Percentiles rank a stretch among this genome's conserved stretches.
Evolutionary conservation across 2,888 invertebrate species (phyloP).

Genomic region (Bibio marci): DNA sequence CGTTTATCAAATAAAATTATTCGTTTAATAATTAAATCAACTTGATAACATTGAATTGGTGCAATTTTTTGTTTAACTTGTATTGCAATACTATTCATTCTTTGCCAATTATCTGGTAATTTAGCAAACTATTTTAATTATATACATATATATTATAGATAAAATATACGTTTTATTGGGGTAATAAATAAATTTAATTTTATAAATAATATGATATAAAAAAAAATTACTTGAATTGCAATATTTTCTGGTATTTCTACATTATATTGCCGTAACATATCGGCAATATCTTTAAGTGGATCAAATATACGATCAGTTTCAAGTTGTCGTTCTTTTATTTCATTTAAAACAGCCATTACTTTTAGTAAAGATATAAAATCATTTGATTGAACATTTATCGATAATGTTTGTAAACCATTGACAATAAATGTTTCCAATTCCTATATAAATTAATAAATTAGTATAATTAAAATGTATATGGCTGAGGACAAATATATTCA

Average conservation of each 20-base stretch:
- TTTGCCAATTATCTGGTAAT: conserved; percentile 76
- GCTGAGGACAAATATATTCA: too few species aligned
- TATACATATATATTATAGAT: too few species aligned
- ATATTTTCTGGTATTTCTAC: conserved; percentile 71
- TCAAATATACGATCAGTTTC: conserved; percentile 80
- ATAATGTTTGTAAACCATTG: conserved; percentile 54
- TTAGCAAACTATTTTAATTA: conserved; percentile 45
- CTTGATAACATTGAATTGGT: conserved; percentile 73
- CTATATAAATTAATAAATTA: conserved; percentile 20
- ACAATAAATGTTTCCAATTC: conserved; percentile 63
- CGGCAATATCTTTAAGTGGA: conserved; percentile 71
- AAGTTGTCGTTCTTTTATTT: conserved; percentile 53
- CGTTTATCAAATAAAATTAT: conserved; percentile 64
- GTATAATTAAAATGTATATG: too few species aligned
- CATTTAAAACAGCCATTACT: conserved; percentile 60
- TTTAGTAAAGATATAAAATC: conserved; percentile 69
- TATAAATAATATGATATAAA: too few species aligned
- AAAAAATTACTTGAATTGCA: conserved; percentile 51
- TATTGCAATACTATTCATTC: conserved; percentile 65
- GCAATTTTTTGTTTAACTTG: conserved; percentile 71
- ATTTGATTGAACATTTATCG: conserved; percentile 54
- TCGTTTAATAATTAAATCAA: conserved; percentile 65
- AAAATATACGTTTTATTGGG: too few species aligned
- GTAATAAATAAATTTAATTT: too few species aligned
- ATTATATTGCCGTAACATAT: conserved; percentile 66